Percentiles rank a stretch among this genome's conserved stretches.
Evolutionary conservation across 1,140 invertebrate species (phyloP).

Genomic region (Orussus abietinus): DNA sequence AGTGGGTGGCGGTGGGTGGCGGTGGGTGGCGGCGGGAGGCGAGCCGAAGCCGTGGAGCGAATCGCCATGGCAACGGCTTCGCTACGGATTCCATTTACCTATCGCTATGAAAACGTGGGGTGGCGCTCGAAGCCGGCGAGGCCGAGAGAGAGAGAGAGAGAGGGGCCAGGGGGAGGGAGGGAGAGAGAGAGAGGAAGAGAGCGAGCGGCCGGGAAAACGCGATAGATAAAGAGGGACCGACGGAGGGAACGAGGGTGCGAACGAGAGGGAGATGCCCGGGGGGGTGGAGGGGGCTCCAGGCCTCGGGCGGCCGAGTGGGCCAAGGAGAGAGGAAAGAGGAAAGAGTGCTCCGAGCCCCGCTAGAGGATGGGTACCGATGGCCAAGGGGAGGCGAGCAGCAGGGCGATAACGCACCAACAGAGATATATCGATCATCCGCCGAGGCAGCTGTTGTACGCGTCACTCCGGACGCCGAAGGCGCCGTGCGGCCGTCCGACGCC

Average conservation of each 20-base stretch:
- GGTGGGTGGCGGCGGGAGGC: conserved; percentile 21
- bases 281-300: conserved; percentile 2
- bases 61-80: conserved; percentile 52
- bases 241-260: background rate
- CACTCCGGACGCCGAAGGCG: conserved; percentile 6
- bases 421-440: conserved; percentile 37
- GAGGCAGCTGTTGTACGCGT: conserved; percentile 17
- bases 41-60: conserved; percentile 39
- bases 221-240: conserved; percentile 17
- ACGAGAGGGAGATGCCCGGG: background rate
- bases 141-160: conserved; percentile 18
- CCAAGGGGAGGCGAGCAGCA: conserved; percentile 9
- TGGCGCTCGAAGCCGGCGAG: conserved; percentile 43
- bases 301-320: conserved; percentile 2
- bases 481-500: no score
- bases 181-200: conserved; percentile 18
- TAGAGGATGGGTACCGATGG: conserved; percentile 6
- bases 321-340: conserved; percentile 14
- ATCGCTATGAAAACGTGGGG: conserved; percentile 52
- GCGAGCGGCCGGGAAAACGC: conserved; percentile 1
- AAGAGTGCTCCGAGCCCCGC: conserved; percentile 6
- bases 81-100: conserved; percentile 53
- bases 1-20: conserved; percentile 3
- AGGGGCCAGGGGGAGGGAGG: conserved; percentile 13
- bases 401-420: conserved; percentile 34